Evolutionary conservation across 2,797 vertebrate genomes (phyloP).

Genomic region (Coregonus sp.): DNA sequence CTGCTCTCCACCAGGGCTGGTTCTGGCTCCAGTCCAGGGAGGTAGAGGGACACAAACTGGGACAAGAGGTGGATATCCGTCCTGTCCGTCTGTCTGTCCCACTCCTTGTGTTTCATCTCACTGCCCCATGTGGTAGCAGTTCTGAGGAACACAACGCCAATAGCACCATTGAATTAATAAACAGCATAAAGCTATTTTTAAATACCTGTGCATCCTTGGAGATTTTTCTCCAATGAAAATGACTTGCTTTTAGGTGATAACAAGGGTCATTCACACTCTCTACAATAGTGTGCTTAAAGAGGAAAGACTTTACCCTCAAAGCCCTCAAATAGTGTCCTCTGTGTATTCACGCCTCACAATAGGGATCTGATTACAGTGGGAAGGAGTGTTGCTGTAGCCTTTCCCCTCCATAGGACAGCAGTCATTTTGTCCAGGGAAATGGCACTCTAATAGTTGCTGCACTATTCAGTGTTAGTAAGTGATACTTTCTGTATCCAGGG

Average conservation of each 20-base stretch:
- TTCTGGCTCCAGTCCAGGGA: constrained; percentile 57
- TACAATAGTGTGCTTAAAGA: too few species aligned
- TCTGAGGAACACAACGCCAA: constrained; percentile 54
- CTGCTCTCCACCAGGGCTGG: constrained; percentile 70
- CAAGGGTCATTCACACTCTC: too few species aligned
- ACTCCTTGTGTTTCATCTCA: constrained; percentile 69
- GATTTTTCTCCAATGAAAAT: not conserved
- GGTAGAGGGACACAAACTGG: constrained; percentile 69
- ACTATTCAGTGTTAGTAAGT: constrained; percentile 1
- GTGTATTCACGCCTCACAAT: not conserved
- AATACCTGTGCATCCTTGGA: not conserved
- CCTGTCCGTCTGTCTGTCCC: constrained; percentile 59
- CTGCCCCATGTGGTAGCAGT: constrained; percentile 80
- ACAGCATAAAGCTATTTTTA: not conserved
- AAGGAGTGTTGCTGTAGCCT: constrained; percentile 5
- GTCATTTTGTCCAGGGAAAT: not conserved
- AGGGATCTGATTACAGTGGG: constrained; percentile 5
- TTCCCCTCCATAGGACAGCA: not conserved
- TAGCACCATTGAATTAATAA: not conserved
- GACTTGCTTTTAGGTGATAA: too few species aligned
- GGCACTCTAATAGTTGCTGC: constrained; percentile 5
- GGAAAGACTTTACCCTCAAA: not conserved
- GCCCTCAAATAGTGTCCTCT: not conserved
- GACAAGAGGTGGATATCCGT: constrained; percentile 64
- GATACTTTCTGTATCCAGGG: not conserved